phyloP scores from a whole-genome alignment of 2,797 vertebrate species.

The Pseudochaenichthys georgianus region DNA sequence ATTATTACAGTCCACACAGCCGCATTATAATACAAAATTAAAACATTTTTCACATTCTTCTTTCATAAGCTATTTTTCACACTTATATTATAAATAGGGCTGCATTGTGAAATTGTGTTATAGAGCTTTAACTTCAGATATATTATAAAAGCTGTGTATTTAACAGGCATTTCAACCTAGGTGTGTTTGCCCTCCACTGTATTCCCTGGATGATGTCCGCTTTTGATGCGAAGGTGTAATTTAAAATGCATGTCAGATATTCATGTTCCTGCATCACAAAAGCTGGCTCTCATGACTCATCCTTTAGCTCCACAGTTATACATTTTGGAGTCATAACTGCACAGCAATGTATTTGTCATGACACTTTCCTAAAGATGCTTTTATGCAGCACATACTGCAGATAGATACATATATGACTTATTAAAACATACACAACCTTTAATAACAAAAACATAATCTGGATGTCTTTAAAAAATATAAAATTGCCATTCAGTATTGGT shows the following conservation, averaged over 20 bases:
- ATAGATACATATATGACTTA: background rate
- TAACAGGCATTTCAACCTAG: background rate
- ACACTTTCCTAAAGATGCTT: background rate
- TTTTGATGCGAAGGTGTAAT: constrained; percentile 6
- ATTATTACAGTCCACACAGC: background rate
- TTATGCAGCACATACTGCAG: background rate
- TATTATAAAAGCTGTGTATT: background rate
- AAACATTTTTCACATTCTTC: background rate
- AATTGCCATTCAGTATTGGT: background rate
- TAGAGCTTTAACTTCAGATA: background rate
- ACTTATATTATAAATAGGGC: background rate
- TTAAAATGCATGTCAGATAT: constrained; percentile 60
- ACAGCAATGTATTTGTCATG: background rate
- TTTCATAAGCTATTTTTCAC: background rate
- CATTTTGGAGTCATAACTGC: background rate
- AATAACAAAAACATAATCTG: background rate
- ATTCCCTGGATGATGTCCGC: background rate
- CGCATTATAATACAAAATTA: background rate
- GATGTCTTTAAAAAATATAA: background rate
- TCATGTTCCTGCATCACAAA: constrained; percentile 45
- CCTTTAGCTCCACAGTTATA: constrained; percentile 2
- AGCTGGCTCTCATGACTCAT: constrained; percentile 11
- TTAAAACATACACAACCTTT: background rate
- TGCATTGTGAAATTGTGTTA: background rate
- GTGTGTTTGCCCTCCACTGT: constrained; percentile 14